Percentiles rank a stretch among this genome's conserved stretches.
phyloP scores from a whole-genome alignment of 1,140 invertebrate species.

The Arctopsyche grandis region DNA sequence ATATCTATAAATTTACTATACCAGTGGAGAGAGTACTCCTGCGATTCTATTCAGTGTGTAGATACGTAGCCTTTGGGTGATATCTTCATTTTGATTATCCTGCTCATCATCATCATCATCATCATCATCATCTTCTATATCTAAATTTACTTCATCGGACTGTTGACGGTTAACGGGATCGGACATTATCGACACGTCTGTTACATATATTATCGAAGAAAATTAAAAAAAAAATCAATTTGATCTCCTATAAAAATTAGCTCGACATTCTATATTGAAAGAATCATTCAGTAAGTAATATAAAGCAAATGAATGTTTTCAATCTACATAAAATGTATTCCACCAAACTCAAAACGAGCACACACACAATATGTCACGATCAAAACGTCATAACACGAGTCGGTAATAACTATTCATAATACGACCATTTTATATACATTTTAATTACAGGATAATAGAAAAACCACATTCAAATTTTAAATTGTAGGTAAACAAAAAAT shows the following conservation, averaged over 20 bases:
- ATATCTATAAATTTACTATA: too few relatives aligned
- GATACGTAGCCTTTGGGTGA: constrained; percentile 7
- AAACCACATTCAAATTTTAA: too few relatives aligned
- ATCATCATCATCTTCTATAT: constrained; percentile 4
- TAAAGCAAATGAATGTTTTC: too few relatives aligned
- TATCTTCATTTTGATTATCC: not conserved
- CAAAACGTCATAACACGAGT: constrained; percentile 5
- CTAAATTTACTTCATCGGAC: not conserved
- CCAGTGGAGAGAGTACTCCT: constrained; percentile 6
- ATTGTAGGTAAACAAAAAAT: too few relatives aligned
- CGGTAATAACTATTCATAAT: too few relatives aligned
- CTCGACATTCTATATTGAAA: too few relatives aligned
- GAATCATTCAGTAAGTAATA: too few relatives aligned
- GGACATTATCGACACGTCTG: not conserved
- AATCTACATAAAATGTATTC: too few relatives aligned
- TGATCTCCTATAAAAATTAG: not conserved
- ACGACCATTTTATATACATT: too few relatives aligned
- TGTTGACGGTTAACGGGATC: not conserved
- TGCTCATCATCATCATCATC: not conserved
- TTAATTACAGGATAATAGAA: too few relatives aligned
- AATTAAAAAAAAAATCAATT: not conserved
- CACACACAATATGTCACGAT: not conserved
- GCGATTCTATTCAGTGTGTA: constrained; percentile 7
- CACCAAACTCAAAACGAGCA: not conserved
- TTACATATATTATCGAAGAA: not conserved